Percentiles rank a stretch among this genome's conserved stretches.
Conservation (phyloP, 1,140 invertebrate genomes). For the Reticulitermes speratus region DNA sequence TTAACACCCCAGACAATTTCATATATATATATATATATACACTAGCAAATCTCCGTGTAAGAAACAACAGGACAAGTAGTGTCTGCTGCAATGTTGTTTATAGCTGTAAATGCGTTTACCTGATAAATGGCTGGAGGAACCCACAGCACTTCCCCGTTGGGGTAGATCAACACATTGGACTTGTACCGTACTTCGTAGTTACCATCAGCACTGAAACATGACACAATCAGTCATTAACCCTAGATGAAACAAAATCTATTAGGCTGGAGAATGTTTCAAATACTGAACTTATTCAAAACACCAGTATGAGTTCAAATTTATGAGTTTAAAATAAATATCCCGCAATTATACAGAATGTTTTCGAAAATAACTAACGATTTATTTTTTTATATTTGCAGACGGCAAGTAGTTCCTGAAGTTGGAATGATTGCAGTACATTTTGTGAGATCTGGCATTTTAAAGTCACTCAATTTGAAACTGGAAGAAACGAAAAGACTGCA, state of each 20-base stretch:
- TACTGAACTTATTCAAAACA: not conserved
- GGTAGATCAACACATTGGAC: conserved; percentile 95
- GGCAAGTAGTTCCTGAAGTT: too few relatives aligned
- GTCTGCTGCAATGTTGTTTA: too few relatives aligned
- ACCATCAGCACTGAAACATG: conserved; percentile 81
- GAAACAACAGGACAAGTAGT: too few relatives aligned
- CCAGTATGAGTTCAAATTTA: not conserved
- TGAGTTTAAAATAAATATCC: not conserved
- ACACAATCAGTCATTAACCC: conserved; percentile 10
- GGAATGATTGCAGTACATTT: too few relatives aligned
- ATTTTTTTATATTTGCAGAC: too few relatives aligned
- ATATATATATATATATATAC: too few relatives aligned
- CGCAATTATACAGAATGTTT: not conserved
- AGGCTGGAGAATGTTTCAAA: not conserved
- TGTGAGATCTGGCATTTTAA: too few relatives aligned
- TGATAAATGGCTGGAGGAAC: conserved; percentile 98
- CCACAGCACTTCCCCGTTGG: conserved; percentile 91
- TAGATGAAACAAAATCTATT: not conserved
- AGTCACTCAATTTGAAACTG: too few relatives aligned
- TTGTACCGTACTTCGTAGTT: conserved; percentile 97
- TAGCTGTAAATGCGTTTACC: conserved; percentile 45
- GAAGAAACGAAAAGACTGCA: too few relatives aligned
- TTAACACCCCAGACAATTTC: too few relatives aligned
- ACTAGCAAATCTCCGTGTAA: too few relatives aligned
- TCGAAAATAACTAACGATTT: too few relatives aligned